Evolutionary conservation across 2,113 vertebrate genomes (phyloP).

Genomic region (Struthidea cinerea): DNA sequence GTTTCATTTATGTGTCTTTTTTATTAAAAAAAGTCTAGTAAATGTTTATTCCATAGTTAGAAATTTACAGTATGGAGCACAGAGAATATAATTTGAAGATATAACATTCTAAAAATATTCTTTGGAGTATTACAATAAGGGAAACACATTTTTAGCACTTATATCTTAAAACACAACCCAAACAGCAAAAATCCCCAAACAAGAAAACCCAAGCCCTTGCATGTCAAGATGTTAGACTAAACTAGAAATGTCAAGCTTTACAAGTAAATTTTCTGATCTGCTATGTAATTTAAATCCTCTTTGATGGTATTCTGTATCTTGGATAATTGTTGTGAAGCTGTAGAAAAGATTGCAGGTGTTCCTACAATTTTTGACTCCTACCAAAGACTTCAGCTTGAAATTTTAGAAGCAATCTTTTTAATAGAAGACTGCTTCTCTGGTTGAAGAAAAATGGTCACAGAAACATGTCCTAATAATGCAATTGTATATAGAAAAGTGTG

Average conservation of each 20-base stretch:
- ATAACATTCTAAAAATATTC: neutral
- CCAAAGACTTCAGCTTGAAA: neutral
- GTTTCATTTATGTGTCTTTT: neutral
- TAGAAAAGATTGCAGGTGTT: neutral
- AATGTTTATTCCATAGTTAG: neutral
- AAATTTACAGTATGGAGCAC: neutral
- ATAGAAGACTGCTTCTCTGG: neutral
- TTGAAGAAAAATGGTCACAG: neutral
- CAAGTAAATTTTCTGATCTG: neutral
- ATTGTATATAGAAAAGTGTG: neutral
- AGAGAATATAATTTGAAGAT: neutral
- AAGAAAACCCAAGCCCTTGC: neutral
- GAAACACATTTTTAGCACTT: neutral
- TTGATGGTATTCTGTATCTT: neutral
- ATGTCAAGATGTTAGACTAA: neutral
- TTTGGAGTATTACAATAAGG: neutral
- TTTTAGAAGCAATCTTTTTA: neutral
- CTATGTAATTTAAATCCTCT: neutral
- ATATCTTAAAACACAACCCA: neutral
- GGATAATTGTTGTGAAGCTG: neutral
- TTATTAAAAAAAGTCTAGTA: neutral
- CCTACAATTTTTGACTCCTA: neutral
- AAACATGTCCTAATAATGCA: neutral
- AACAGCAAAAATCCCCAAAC: neutral
- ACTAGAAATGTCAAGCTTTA: neutral